phyloP scores from a whole-genome alignment of 92 coral and sea anemone genomes.

The Isaurus tuberculatus region DNA sequence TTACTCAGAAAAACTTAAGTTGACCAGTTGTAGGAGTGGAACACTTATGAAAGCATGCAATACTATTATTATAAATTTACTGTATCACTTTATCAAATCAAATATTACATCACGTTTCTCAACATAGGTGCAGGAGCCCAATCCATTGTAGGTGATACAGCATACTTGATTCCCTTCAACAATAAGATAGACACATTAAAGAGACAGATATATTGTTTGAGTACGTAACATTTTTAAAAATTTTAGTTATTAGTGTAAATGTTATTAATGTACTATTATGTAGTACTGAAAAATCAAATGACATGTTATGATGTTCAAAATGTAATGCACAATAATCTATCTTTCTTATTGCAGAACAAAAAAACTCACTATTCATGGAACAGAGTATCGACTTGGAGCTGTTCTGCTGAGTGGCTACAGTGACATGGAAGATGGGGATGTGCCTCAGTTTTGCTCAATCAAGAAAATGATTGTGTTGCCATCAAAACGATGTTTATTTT shows the following conservation, averaged over 20 bases:
- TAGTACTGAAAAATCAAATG: conserved; percentile 12
- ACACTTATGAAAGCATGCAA: neutral
- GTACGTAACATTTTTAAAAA: neutral
- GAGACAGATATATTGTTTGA: neutral
- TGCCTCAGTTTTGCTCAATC: conserved; percentile 59
- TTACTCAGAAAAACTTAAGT: neutral
- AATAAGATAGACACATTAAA: neutral
- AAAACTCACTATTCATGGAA: conserved; percentile 62
- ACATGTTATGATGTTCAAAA: neutral
- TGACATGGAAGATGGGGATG: conserved; percentile 37
- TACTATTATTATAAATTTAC: neutral
- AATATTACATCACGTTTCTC: neutral
- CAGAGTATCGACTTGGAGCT: conserved; percentile 63
- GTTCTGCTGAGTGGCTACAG: conserved; percentile 48
- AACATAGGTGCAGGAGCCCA: neutral
- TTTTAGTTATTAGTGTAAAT: neutral
- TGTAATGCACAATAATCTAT: conserved; percentile 7
- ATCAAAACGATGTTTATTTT: conserved; percentile 33
- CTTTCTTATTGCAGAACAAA: conserved; percentile 55
- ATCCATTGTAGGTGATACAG: neutral
- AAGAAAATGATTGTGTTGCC: conserved; percentile 37
- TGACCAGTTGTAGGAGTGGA: conserved; percentile 6
- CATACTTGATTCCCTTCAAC: neutral
- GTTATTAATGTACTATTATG: conserved; percentile 1
- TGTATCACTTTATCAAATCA: neutral